These are phyloP conservation scores for Drosophila ambigua DNA, from an alignment of 1,140 invertebrate species.

Conservation along the genomic window DNA sequence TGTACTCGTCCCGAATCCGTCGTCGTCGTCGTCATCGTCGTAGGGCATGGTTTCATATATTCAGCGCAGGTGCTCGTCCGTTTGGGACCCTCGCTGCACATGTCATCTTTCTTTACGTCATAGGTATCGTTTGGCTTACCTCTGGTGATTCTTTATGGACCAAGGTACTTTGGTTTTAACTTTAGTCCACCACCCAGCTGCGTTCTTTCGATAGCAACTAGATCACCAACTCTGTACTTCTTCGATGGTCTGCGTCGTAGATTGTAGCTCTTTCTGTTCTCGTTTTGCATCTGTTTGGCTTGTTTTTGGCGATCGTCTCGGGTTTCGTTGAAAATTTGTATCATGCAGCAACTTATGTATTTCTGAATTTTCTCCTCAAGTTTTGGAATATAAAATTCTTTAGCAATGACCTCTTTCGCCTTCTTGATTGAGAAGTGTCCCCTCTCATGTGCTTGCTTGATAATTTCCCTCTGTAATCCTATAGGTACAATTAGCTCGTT, in stretches of 20 bases:
- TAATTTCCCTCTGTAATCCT: too few species aligned
- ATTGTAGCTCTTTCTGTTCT: slow-evolving; percentile 1
- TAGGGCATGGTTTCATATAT: background rate
- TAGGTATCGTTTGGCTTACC: background rate
- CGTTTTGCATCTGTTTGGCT: slow-evolving; percentile 5
- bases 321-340: slow-evolving; percentile 1
- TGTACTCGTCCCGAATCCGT: slow-evolving; percentile 2
- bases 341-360: too few species aligned
- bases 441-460: too few species aligned
- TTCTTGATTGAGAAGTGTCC: too few species aligned
- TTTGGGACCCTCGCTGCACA: background rate
- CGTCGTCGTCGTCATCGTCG: background rate
- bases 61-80: background rate
- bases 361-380: too few species aligned
- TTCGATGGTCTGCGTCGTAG: background rate
- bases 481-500: too few species aligned
- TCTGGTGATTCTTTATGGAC: background rate
- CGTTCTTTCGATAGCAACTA: background rate
- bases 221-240: background rate
- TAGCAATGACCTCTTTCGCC: too few species aligned
- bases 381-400: too few species aligned
- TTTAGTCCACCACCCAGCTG: background rate
- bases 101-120: background rate
- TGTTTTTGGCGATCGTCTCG: slow-evolving; percentile 3
- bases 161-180: slow-evolving; percentile 1